Evolutionary conservation across 2,888 invertebrate genomes (phyloP).

Genomic region (Athalia cordata): DNA sequence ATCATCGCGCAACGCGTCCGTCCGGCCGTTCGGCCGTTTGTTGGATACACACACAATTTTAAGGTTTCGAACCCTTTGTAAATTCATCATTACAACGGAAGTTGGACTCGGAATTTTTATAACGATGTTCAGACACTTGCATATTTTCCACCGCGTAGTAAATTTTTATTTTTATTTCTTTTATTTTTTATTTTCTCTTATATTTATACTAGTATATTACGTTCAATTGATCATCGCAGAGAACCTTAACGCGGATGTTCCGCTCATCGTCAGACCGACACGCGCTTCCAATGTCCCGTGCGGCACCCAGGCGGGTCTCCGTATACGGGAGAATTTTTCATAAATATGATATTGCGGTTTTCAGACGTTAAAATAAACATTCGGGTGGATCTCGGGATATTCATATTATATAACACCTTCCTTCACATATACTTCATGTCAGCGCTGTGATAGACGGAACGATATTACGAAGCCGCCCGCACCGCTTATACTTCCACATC

Average conservation of each 20-base stretch:
- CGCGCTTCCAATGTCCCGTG: not conserved
- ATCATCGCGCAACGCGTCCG: not conserved
- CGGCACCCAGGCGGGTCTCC: no score
- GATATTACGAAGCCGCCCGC: slow-evolving; percentile 16
- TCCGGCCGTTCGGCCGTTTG: not conserved
- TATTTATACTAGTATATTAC: no score
- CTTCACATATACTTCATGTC: slow-evolving; percentile 1
- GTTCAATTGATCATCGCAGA: no score
- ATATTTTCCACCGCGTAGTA: no score
- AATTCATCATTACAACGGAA: not conserved
- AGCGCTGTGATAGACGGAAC: slow-evolving; percentile 23
- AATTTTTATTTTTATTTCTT: not conserved
- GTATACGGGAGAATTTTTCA: not conserved
- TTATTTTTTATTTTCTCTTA: no score
- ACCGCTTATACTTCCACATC: not conserved
- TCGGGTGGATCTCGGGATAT: slow-evolving; percentile 1
- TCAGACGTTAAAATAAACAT: slow-evolving; percentile 26
- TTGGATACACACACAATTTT: not conserved
- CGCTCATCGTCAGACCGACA: not conserved
- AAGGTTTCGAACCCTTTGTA: not conserved
- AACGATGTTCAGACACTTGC: no score
- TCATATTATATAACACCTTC: slow-evolving; percentile 9
- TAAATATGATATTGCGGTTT: slow-evolving; percentile 27
- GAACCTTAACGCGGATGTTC: no score
- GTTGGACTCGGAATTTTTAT: no score